These are phyloP conservation scores for Ips nitidus DNA, from an alignment of 1,140 invertebrate genomes.

Conservation along the genomic window DNA sequence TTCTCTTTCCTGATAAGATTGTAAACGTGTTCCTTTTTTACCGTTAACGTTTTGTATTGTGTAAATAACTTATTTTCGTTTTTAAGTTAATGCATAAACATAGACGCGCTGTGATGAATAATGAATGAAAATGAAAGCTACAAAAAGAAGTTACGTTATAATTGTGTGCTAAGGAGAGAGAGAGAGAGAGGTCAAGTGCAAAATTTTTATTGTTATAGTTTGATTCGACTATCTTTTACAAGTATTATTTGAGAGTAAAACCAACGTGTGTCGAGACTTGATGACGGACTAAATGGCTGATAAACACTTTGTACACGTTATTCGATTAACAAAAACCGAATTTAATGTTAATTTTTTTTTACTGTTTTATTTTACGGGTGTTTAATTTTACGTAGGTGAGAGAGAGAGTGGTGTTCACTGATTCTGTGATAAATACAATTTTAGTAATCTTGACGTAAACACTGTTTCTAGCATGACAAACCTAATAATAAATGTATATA, in stretches of 20 bases:
- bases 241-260: conserved; percentile 11
- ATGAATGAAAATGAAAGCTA: conserved; percentile 9
- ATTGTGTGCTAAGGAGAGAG: neutral
- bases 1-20: neutral
- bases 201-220: conserved; percentile 27
- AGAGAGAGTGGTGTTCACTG: conserved; percentile 52
- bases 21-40: neutral
- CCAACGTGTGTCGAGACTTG: neutral
- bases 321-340: conserved; percentile 37
- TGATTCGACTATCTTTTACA: neutral
- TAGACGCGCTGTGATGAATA: conserved; percentile 32
- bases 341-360: conserved; percentile 42
- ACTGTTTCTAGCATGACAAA: conserved; percentile 53
- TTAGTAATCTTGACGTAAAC: conserved; percentile 52
- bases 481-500: conserved; percentile 50
- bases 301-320: too few species aligned
- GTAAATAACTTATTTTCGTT: conserved; percentile 22
- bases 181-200: conserved; percentile 20
- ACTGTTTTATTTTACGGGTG: conserved; percentile 49
- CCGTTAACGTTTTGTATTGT: conserved; percentile 1
- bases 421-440: conserved; percentile 54
- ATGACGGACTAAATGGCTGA: neutral
- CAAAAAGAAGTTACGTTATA: conserved; percentile 9
- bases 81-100: conserved; percentile 25
- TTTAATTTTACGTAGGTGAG: conserved; percentile 49